A percentile compares a stretch with the other conserved stretches of the same genome.
phyloP scores from a whole-genome alignment of 2,888 invertebrate genomes.

The Machimus atricapillus region DNA sequence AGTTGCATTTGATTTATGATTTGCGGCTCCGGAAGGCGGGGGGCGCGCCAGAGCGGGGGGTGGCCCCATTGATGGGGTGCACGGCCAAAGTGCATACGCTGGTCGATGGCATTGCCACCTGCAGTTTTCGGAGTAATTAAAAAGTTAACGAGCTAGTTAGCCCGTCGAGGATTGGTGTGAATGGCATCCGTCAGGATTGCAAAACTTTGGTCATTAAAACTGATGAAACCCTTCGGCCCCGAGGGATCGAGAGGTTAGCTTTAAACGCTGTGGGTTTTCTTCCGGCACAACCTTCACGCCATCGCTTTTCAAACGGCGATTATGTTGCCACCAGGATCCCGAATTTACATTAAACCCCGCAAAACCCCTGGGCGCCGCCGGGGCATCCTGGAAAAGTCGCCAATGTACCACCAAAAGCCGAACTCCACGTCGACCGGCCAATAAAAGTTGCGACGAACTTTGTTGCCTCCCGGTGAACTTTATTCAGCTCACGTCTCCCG shows the following conservation, averaged over 20 bases:
- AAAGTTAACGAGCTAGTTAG: slow-evolving; percentile 30
- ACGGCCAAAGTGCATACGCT: neutral
- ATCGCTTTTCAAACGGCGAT: neutral
- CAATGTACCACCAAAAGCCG: neutral
- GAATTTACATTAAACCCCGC: neutral
- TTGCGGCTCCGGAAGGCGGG: neutral
- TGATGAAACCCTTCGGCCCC: neutral
- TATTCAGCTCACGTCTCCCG: slow-evolving; percentile 26
- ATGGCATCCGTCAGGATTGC: neutral
- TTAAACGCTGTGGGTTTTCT: neutral
- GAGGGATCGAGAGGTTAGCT: neutral
- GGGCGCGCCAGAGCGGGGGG: neutral
- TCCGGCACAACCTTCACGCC: neutral
- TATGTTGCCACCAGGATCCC: neutral
- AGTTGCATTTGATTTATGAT: slow-evolving; percentile 41
- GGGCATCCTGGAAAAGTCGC: neutral
- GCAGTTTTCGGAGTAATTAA: slow-evolving; percentile 27
- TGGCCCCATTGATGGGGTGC: neutral
- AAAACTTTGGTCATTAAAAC: neutral
- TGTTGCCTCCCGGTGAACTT: slow-evolving; percentile 1
- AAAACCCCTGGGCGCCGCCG: neutral
- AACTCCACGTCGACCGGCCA: neutral
- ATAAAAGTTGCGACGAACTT: slow-evolving; percentile 11
- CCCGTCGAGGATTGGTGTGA: neutral
- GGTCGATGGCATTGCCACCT: neutral